Evolutionary conservation across 2,113 vertebrate species (phyloP).

Genomic region (Anguilla rostrata): DNA sequence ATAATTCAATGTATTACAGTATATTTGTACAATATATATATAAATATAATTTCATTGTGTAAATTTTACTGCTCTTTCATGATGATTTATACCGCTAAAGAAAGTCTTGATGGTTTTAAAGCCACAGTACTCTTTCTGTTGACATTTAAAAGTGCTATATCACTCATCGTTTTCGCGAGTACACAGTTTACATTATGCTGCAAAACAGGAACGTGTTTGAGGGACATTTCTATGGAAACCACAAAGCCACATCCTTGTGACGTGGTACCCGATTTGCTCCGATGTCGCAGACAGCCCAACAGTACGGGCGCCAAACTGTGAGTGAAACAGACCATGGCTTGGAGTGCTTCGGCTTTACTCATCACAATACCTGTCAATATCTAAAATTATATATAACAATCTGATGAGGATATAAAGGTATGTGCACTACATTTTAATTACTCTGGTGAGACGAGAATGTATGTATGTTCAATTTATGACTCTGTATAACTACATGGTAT

Average conservation of each 20-base stretch:
- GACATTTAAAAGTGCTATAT: neutral
- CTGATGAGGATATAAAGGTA: neutral
- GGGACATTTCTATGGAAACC: neutral
- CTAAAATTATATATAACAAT: neutral
- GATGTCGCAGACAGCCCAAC: neutral
- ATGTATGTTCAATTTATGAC: no score
- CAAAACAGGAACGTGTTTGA: neutral
- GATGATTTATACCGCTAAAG: no score
- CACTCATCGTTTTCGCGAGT: neutral
- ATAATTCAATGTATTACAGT: no score
- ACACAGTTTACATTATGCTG: neutral
- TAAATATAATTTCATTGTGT: no score
- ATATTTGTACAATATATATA: no score
- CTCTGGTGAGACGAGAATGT: no score
- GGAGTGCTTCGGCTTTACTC: neutral
- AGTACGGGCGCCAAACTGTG: no score
- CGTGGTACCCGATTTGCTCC: neutral
- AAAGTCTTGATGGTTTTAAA: no score
- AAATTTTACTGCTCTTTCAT: no score
- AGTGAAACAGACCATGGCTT: neutral
- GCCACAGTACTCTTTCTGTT: neutral
- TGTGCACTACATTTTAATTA: neutral
- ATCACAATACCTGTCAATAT: neutral
- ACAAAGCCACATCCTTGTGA: slow-evolving; percentile 30
- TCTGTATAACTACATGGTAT: no score